Evolutionary conservation across 2,113 vertebrate species (phyloP).

Genomic region (Hippopotamus amphibius): DNA sequence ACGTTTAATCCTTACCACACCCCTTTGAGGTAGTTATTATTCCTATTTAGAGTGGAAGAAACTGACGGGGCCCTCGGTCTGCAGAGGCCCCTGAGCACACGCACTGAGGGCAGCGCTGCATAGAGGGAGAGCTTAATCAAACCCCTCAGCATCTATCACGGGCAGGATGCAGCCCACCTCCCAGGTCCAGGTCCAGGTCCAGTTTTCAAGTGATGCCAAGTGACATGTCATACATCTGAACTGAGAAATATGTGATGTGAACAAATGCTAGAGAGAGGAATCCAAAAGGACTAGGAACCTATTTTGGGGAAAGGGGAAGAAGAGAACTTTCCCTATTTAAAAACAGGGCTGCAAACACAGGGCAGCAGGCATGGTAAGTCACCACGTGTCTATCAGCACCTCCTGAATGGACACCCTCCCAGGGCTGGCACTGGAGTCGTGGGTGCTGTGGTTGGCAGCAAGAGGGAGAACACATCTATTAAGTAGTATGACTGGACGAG

Average conservation of each 20-base stretch:
- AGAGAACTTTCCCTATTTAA: slow-evolving; percentile 37
- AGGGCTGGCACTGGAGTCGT: background rate
- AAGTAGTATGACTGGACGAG: background rate
- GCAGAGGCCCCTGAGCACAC: background rate
- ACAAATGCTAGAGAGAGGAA: slow-evolving; percentile 38
- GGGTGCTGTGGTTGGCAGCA: background rate
- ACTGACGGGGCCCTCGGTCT: background rate
- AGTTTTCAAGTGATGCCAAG: background rate
- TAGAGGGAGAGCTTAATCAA: slow-evolving; percentile 19
- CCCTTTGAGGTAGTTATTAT: background rate
- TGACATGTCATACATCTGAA: background rate
- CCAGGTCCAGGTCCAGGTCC: background rate
- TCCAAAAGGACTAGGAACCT: slow-evolving; percentile 50
- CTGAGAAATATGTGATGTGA: slow-evolving; percentile 15
- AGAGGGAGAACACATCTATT: slow-evolving; percentile 38
- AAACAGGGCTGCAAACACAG: background rate
- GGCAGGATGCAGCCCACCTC: background rate
- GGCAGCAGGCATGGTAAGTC: slow-evolving; percentile 46
- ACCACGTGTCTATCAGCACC: background rate
- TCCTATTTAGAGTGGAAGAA: slow-evolving; percentile 25
- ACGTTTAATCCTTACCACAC: background rate
- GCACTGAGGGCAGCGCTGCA: background rate
- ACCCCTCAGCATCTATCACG: background rate
- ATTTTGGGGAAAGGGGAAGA: background rate
- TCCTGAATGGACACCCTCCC: background rate